Base-by-base conservation (phyloP, 2,888 invertebrate species). In the Drosophila nr. perissopoda region DNA sequence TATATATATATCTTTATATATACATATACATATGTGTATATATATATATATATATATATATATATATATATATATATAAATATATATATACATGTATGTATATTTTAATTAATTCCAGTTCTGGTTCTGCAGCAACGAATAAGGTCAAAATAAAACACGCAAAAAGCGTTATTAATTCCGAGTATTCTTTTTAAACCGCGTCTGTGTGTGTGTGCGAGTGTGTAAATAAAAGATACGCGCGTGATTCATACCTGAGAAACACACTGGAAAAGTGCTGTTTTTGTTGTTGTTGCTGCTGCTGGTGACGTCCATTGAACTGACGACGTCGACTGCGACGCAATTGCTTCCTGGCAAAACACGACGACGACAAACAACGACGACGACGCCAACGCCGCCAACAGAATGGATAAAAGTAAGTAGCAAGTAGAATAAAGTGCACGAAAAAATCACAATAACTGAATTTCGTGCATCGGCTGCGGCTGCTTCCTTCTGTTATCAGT, bases 111-210 rank as follows among this genome's bases (percentile, higher is more conserved):
- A 70, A 82, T 79, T 81, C 33, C 58, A 66, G 70, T 81, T 82
- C 76, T 76, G 80, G 54, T 71, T 76, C 75, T 61, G 67, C 34
- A 81, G 77, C 77, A 66, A 79, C 90, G 76, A 90, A 90, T 87
- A 87, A 76, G 82, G 90, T 83, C 90, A 87, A 90, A 87, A 87
- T 89, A 84, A 87, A 83, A 74, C 71, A 87, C 74, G 68, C 78
- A 84, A 81, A 81, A 74, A 86, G 74, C 72, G 60, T 68, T 80
- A 10, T 83, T 59, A 81, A 85, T 89, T 85, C 84, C 79, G 68
- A 70, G 76, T 83, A 83, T 72, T 83, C 70, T 60, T 67, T 60
- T 70, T 52, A 83, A 69, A 61, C 61, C 51, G 48, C 34, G 27
- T 51, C 38, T 46, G 46, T 48, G 56, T 63, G 51, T 46, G 51